Evolutionary conservation across 2,113 vertebrate species (phyloP).

Genomic region (Gadus chalcogrammus): DNA sequence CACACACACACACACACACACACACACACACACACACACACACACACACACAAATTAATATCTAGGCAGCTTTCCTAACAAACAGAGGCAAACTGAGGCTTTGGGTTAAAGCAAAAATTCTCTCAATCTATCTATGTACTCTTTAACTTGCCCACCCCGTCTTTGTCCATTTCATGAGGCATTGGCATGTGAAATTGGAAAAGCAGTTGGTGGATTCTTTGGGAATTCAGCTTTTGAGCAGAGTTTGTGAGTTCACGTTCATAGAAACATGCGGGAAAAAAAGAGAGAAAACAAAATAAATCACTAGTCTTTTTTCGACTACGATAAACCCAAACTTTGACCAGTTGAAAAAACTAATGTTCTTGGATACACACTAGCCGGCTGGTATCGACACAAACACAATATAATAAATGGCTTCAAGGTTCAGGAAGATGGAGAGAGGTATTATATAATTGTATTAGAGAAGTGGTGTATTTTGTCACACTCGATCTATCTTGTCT

Average conservation of each 20-base stretch:
- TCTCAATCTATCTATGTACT: too few species aligned
- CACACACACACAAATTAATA: not conserved
- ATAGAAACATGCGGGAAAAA: constrained; percentile 6
- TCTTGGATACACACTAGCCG: not conserved
- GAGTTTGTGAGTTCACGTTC: constrained; percentile 8
- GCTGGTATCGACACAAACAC: not conserved
- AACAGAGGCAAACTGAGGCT: not conserved
- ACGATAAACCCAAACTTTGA: not conserved
- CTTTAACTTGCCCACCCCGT: too few species aligned
- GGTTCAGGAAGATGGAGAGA: not conserved
- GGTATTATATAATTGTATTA: not conserved
- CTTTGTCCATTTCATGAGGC: constrained; percentile 30
- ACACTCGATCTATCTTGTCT: too few species aligned
- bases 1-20: not conserved
- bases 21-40: not conserved
- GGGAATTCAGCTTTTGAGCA: constrained; percentile 13
- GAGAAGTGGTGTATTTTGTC: too few species aligned
- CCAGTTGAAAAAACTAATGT: not conserved
- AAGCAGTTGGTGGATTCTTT: constrained; percentile 19
- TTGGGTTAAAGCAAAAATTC: too few species aligned
- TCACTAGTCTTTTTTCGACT: not conserved
- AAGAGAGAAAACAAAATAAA: not conserved
- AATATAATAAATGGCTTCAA: too few species aligned
- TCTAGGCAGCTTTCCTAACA: not conserved
- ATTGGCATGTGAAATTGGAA: constrained; percentile 49